A percentile compares a stretch with the other conserved stretches of the same genome.
Evolutionary conservation across 2,888 invertebrate genomes (phyloP).

Genomic region (Glyphotaelius pellucidus): DNA sequence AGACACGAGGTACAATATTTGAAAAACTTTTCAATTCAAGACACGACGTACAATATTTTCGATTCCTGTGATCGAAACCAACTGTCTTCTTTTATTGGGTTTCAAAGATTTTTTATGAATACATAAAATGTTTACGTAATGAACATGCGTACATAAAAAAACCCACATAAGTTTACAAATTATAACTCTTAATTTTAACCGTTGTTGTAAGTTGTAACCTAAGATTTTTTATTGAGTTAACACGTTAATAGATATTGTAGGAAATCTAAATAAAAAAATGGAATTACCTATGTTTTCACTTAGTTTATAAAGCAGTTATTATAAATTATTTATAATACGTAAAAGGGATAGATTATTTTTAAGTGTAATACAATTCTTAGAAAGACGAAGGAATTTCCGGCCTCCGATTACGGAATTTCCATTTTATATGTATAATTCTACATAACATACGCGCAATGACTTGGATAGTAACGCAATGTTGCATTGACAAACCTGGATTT

Average conservation of each 20-base stretch:
- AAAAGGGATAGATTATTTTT: not conserved
- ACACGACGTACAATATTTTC: not conserved
- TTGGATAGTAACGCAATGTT: too few species aligned
- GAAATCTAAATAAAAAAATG: too few species aligned
- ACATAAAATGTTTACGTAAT: too few species aligned
- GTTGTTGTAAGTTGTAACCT: not conserved
- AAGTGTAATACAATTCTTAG: not conserved
- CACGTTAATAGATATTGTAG: not conserved
- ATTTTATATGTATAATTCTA: too few species aligned
- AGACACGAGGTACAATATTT: too few species aligned
- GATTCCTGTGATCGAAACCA: not conserved
- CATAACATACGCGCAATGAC: too few species aligned
- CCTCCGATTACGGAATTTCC: too few species aligned
- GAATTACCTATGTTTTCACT: too few species aligned
- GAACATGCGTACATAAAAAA: not conserved
- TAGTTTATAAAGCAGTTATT: too few species aligned
- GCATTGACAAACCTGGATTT: too few species aligned
- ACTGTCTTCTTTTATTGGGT: not conserved
- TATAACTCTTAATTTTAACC: too few species aligned
- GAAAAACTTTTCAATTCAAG: not conserved
- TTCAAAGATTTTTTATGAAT: not conserved
- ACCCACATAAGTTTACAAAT: not conserved
- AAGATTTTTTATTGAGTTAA: not conserved
- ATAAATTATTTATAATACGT: too few species aligned
- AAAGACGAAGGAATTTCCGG: not conserved